A percentile compares a stretch with the other conserved stretches of the same genome.
Conservation (phyloP, 2,888 invertebrate species). For the Brachypalpus laphriformis region DNA sequence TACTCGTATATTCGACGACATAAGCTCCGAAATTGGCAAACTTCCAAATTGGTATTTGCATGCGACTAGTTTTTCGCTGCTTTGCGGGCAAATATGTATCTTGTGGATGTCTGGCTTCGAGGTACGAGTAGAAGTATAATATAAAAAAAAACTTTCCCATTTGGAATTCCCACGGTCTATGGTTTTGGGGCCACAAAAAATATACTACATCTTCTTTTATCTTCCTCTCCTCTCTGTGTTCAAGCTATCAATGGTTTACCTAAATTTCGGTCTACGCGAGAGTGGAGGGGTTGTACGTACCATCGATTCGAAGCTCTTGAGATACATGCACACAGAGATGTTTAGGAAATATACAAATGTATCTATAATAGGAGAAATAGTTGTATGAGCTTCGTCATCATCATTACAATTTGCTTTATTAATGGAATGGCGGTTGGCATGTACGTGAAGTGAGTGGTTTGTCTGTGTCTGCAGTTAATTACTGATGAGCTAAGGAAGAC, state of each 20-base stretch:
- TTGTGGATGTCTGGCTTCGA: not conserved
- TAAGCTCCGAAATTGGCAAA: slow-evolving; percentile 58
- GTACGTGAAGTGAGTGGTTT: not conserved
- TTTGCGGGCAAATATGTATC: slow-evolving; percentile 38
- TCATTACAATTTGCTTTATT: slow-evolving; percentile 45
- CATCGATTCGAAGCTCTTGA: not conserved
- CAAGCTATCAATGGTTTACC: slow-evolving; percentile 31
- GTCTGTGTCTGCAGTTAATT: slow-evolving; percentile 13
- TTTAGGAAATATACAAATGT: not conserved
- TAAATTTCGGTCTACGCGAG: slow-evolving; percentile 4
- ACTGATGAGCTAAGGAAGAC: slow-evolving; percentile 5
- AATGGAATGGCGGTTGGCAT: slow-evolving; percentile 34
- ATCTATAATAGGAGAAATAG: not conserved
- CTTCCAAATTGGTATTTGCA: slow-evolving; percentile 72
- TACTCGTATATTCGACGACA: slow-evolving; percentile 32
- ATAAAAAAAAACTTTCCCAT: slow-evolving; percentile 38
- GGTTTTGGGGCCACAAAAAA: slow-evolving; percentile 20
- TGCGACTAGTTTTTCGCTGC: slow-evolving; percentile 38
- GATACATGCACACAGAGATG: not conserved
- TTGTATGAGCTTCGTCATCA: slow-evolving; percentile 34
- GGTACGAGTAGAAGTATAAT: not conserved
- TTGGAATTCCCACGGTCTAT: slow-evolving; percentile 52
- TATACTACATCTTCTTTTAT: not conserved
- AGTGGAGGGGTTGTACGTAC: not conserved
- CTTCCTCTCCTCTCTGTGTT: not conserved